Base-by-base conservation (phyloP, 2,113 vertebrate species). In the Passerina amoena region DNA sequence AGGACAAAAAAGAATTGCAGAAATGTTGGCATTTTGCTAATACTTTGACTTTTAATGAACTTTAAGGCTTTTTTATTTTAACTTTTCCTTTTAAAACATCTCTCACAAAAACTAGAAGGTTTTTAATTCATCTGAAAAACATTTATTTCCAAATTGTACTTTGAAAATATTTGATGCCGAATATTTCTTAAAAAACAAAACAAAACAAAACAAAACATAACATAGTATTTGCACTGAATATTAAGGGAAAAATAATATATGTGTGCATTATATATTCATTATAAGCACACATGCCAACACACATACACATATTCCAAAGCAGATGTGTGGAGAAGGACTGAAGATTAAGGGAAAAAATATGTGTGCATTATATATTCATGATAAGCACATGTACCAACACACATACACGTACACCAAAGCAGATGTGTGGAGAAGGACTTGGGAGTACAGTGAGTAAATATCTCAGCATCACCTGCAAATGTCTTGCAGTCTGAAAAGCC, bases 401-500 rank as follows among this genome's bases (percentile, higher is more conserved):
- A 47, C 3, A 24, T 21, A 7, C 11, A 25, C 3, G 4, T 15
- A 31, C 23, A 61, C 35, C 30, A 47, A 54, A 76, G 40, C 2
- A 76, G 14, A 9, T 5, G 2, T 60, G 13, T 24, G 35, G 16
- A 60, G 20, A 61, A 54, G 12, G 24, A 22, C 20, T 22, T 38
- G 4, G 30, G 7, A 2, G 1, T 45, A 12, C 0, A 0, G 16
- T 22, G 45, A 8, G 30, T 12, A 30, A 60, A 61, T 45, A 30
- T n/a, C 15, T 23, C 15, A 51, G 6, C 38, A 47, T 22, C 24
- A 18, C 25, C 30, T 61, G 25, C 21, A 69, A 89, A 47, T 47
- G 23, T 17, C 6, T 53, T 53, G 13, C 9, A 68, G 7, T 33
- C 30, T 60, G 25, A 40, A 82, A 61, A 82, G 4, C 14, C 14